Evolutionary conservation across 2,113 vertebrate genomes (phyloP).

Genomic region (Delphinus delphis): DNA sequence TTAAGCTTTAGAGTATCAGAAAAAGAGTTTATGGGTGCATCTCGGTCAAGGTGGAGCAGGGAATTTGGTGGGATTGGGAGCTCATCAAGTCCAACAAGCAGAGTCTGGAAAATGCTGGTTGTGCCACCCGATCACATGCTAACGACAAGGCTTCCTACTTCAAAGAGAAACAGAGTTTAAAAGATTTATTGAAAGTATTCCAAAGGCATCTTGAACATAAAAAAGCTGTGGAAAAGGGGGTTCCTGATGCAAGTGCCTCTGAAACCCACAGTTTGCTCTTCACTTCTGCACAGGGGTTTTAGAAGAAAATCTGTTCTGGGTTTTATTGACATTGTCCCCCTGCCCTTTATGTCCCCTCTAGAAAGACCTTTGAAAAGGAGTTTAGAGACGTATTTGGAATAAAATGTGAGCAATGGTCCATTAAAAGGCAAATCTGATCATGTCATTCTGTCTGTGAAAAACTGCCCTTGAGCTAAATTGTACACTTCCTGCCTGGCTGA

Average conservation of each 20-base stretch:
- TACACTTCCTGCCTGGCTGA: not conserved
- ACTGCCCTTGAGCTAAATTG: not conserved
- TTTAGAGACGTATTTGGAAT: not conserved
- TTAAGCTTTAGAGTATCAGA: not conserved
- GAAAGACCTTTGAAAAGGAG: not conserved
- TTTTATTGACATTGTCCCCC: not conserved
- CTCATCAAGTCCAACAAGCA: not conserved
- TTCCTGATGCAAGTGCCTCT: not conserved
- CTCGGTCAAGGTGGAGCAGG: not conserved
- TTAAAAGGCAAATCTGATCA: not conserved
- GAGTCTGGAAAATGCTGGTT: not conserved
- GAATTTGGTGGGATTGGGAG: too few species aligned
- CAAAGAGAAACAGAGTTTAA: not conserved
- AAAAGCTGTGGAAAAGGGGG: not conserved
- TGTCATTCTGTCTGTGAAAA: not conserved
- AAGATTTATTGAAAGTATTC: conserved; percentile 13
- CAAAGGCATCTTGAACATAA: not conserved
- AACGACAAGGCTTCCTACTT: conserved; percentile 11
- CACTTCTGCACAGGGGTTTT: not conserved
- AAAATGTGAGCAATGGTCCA: not conserved
- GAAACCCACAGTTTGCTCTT: too few species aligned
- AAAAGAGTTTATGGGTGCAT: not conserved
- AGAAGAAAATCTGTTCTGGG: not conserved
- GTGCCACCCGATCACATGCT: not conserved
- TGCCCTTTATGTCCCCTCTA: not conserved